Conservation (phyloP, 2,888 invertebrate genomes). For the Cheilosia pagana region DNA sequence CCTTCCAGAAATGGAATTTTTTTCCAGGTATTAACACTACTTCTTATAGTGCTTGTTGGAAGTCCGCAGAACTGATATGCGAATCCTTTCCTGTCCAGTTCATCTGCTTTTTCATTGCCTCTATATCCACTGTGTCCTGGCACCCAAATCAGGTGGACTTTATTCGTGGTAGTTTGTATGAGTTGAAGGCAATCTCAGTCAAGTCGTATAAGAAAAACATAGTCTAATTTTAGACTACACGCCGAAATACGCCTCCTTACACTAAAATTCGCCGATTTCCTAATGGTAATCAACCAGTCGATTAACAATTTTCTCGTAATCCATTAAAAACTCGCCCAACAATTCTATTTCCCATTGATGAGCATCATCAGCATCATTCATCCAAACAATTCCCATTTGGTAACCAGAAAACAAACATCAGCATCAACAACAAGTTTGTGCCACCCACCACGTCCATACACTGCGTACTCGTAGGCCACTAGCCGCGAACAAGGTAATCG, state of each 20-base stretch:
- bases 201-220: too few relatives aligned
- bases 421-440: slow-evolving; percentile 56
- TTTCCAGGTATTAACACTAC: too few relatives aligned
- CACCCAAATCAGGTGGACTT: too few relatives aligned
- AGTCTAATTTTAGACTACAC: background rate
- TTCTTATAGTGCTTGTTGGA: too few relatives aligned
- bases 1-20: too few relatives aligned
- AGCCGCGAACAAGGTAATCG: slow-evolving; percentile 56
- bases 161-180: too few relatives aligned
- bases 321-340: slow-evolving; percentile 65
- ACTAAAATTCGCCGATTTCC: slow-evolving; percentile 25
- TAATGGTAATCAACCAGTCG: slow-evolving; percentile 49
- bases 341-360: slow-evolving; percentile 62
- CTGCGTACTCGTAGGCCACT: background rate
- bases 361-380: slow-evolving; percentile 49
- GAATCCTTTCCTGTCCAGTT: too few relatives aligned
- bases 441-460: slow-evolving; percentile 59
- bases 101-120: too few relatives aligned
- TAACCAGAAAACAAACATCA: slow-evolving; percentile 74
- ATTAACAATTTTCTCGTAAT: slow-evolving; percentile 70
- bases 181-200: too few relatives aligned
- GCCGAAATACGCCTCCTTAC: slow-evolving; percentile 13
- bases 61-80: too few relatives aligned
- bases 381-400: slow-evolving; percentile 70
- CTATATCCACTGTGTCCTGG: too few relatives aligned